Conservation (phyloP, 1,140 invertebrate genomes). For the Macrostomum lignano region DNA sequence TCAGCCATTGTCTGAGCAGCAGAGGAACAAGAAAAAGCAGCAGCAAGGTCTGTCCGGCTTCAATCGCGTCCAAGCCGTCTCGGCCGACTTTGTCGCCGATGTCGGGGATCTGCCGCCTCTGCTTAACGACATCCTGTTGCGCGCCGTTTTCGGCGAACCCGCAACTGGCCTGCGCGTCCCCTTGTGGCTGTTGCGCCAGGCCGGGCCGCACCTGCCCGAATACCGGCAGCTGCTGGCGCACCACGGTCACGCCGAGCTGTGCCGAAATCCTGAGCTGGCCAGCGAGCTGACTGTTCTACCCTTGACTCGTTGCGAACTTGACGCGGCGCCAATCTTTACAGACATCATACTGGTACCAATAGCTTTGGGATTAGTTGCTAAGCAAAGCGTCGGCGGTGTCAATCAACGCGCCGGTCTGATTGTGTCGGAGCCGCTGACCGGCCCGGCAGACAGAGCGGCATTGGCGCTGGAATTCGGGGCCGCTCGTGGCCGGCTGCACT, state of each 20-base stretch:
- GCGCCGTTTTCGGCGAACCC: too few species aligned
- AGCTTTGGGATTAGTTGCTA: constrained; percentile 57
- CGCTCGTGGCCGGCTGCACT: constrained; percentile 44
- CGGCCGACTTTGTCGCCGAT: too few species aligned
- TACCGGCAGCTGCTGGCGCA: constrained; percentile 47
- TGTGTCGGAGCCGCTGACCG: constrained; percentile 53
- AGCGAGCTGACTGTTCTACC: constrained; percentile 71
- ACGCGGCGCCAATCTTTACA: constrained; percentile 88
- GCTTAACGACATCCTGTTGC: too few species aligned
- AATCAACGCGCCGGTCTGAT: too few species aligned
- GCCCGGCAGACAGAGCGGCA: too few species aligned
- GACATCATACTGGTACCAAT: constrained; percentile 59
- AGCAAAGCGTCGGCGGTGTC: constrained; percentile 59
- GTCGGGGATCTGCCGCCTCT: too few species aligned
- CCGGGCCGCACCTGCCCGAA: constrained; percentile 70
- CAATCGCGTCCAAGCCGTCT: too few species aligned
- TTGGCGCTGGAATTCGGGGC: constrained; percentile 30
- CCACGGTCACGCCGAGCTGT: constrained; percentile 68
- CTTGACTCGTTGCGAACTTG: constrained; percentile 47
- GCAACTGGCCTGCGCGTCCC: too few species aligned
- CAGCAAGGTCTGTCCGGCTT: too few species aligned
- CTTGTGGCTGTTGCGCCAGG: constrained; percentile 95
- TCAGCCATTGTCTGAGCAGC: too few species aligned
- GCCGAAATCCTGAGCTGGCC: constrained; percentile 54
- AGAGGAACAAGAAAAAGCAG: too few species aligned